Evolutionary conservation across 2,888 invertebrate species (phyloP), one percentile per base, ranked within the genome.

Genomic region (Abscondita cerata): DNA sequence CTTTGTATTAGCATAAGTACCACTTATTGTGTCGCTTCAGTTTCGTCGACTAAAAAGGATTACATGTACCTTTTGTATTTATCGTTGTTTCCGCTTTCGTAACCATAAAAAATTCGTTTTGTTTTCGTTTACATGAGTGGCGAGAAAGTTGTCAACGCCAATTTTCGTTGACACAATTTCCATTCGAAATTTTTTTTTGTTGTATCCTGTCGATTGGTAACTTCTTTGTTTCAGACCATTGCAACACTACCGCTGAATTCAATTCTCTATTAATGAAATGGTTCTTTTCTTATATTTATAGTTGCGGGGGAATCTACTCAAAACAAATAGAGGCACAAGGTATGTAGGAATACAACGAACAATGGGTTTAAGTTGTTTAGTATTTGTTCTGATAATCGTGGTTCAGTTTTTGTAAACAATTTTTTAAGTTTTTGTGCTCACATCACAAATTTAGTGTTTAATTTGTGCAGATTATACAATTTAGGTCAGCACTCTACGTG

Each of bases 11-110:
- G 25, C 25, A 25, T 25, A 25, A 4, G 51, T 44, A 48, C 38
- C 50, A 44, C 60, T 56, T 55, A 52, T 60, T 64, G 48, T 60
- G 64, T 11, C 52, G 56, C 41, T 64, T 59, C 54, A 51, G 48
- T 59, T 60, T 59, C 34, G 50, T 47, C 33, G 5, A 13, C 33
- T 12, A 55, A 60, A 52, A 52, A 47, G 34, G 33, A 48, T 48
- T 40, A 59, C 33, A 53, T 53, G 59, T 59, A 59, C 25, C 25
- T 25, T 4, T 36, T 36, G 3, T 8, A 5, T 12, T 4, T 12
- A 9, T 51, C 34, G 15, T n/a, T 36, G 36, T 12, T 51, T 16
- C 50, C 36, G 36, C 15, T 52, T 40, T 40, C 11, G 18, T 18
- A 44, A 11, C n/a, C 5, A 18, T 18, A 16, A 18, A 18, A 12